These are phyloP conservation scores for Sebastes cheni DNA, from an alignment of 2,797 vertebrate species.

Conservation along the genomic window DNA sequence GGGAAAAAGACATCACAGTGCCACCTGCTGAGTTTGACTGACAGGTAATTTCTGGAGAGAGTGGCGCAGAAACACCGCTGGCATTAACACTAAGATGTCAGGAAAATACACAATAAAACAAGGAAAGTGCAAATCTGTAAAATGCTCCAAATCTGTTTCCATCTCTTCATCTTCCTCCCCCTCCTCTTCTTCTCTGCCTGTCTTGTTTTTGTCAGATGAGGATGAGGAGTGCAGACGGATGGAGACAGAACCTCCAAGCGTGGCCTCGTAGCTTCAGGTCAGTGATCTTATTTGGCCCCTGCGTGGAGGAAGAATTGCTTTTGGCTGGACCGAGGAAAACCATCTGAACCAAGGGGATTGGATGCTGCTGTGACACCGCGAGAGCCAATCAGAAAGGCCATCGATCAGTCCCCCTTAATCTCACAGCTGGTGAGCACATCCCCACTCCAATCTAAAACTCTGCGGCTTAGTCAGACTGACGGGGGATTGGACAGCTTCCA, in stretches of 20 bases:
- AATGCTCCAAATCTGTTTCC: not conserved
- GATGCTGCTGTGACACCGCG: slow-evolving; percentile 84
- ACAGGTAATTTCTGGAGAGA: slow-evolving; percentile 42
- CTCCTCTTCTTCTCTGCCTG: not conserved
- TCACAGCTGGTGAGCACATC: slow-evolving; percentile 91
- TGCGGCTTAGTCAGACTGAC: slow-evolving; percentile 86
- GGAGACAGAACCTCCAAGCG: slow-evolving; percentile 50
- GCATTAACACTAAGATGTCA: slow-evolving; percentile 5
- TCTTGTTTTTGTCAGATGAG: slow-evolving; percentile 19
- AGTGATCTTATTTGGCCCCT: slow-evolving; percentile 87
- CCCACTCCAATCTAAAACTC: slow-evolving; percentile 87
- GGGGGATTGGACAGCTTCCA: slow-evolving; percentile 86
- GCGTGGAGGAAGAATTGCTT: slow-evolving; percentile 85
- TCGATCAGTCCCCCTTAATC: slow-evolving; percentile 91
- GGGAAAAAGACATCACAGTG: slow-evolving; percentile 1
- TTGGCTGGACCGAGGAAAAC: slow-evolving; percentile 82
- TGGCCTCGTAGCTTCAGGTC: slow-evolving; percentile 85
- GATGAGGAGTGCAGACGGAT: slow-evolving; percentile 33
- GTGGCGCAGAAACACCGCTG: slow-evolving; percentile 14
- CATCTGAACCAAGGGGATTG: slow-evolving; percentile 80
- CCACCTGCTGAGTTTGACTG: slow-evolving; percentile 41
- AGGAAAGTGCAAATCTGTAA: not conserved
- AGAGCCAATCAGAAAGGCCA: slow-evolving; percentile 88
- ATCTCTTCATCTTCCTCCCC: not conserved
- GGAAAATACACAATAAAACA: slow-evolving; percentile 6